Percentiles rank a stretch among this genome's conserved stretches.
These are phyloP conservation scores for Drosophila eohydei DNA, from an alignment of 2,888 invertebrate genomes.

Conservation along the genomic window DNA sequence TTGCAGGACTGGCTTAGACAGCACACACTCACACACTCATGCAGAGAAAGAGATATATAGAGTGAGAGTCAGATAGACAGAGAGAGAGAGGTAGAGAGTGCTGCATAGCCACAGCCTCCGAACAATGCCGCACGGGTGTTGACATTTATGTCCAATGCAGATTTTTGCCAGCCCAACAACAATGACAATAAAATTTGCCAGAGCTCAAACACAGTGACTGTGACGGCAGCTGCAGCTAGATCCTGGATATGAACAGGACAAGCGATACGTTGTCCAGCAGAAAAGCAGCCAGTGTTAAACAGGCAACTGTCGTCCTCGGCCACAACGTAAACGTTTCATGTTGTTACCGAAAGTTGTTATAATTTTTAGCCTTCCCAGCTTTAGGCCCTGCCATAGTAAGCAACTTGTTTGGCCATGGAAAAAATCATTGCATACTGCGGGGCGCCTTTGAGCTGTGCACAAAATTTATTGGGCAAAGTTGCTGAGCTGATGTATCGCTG, in stretches of 20 bases:
- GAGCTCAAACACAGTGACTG: conserved; percentile 38
- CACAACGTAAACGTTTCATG: conserved; percentile 79
- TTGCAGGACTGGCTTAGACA: conserved; percentile 76
- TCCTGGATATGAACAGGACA: conserved; percentile 20
- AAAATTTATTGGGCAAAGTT: conserved; percentile 81
- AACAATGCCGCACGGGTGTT: conserved; percentile 69
- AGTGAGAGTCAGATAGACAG: not conserved
- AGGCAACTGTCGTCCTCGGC: conserved; percentile 52
- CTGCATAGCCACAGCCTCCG: conserved; percentile 30
- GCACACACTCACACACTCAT: conserved; percentile 13
- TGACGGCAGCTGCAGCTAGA: conserved; percentile 41
- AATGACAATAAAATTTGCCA: conserved; percentile 69
- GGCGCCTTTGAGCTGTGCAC: conserved; percentile 71
- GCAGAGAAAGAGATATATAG: not conserved
- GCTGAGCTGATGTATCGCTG: conserved; percentile 76
- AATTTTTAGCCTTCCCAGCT: conserved; percentile 67
- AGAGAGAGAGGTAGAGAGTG: not conserved
- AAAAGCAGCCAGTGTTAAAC: conserved; percentile 56
- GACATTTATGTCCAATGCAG: conserved; percentile 81
- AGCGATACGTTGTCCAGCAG: conserved; percentile 23
- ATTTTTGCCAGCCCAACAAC: conserved; percentile 68
- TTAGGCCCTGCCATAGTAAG: conserved; percentile 50
- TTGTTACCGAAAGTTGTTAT: conserved; percentile 79
- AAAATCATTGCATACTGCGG: conserved; percentile 75
- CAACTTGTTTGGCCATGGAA: conserved; percentile 59